These are phyloP conservation scores for Neogale vison DNA, from an alignment of 2,113 vertebrate genomes.

Conservation along the genomic window DNA sequence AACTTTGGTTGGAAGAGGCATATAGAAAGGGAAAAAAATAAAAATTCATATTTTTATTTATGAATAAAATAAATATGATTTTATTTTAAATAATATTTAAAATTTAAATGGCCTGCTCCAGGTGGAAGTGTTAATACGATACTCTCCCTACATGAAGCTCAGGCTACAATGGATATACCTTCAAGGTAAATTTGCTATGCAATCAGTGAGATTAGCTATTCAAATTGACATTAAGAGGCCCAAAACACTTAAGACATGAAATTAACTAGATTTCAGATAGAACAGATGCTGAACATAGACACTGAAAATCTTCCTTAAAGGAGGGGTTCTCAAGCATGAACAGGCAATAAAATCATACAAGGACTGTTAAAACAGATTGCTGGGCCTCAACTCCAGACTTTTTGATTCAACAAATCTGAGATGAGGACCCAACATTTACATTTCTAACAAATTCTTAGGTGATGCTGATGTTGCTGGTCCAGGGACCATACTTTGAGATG, in stretches of 20 bases:
- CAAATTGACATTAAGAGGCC: neutral
- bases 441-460: neutral
- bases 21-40: neutral
- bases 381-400: neutral
- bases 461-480: neutral
- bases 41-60: too few species aligned
- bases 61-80: too few species aligned
- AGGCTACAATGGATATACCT: neutral
- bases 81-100: too few species aligned
- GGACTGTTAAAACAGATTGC: neutral
- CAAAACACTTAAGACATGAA: neutral
- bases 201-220: neutral
- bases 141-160: neutral
- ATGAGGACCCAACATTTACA: neutral
- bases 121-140: neutral
- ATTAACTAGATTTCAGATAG: neutral
- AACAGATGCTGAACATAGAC: slow-evolving; percentile 62
- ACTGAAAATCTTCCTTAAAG: neutral
- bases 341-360: neutral
- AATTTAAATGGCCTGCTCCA: neutral
- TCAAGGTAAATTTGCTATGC: neutral
- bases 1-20: neutral
- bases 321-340: neutral
- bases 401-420: neutral
- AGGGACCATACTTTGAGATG: neutral